Conservation (phyloP, 2,113 vertebrate species). For the Lutjanus erythropterus region DNA sequence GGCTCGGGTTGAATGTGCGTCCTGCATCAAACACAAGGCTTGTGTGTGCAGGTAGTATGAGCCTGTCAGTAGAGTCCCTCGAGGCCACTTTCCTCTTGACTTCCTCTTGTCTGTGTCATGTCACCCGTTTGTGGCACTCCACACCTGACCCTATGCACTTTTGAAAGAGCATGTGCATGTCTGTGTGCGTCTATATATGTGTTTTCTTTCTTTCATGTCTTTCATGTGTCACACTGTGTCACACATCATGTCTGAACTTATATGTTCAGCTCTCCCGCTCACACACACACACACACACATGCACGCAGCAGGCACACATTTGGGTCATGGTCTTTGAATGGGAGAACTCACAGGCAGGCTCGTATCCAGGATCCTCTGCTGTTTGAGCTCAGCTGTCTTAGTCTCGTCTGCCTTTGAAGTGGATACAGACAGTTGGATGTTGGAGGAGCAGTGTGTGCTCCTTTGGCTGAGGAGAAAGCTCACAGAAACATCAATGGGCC, state of each 20-base stretch:
- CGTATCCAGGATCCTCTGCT: constrained; percentile 38
- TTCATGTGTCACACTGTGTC: constrained; percentile 42
- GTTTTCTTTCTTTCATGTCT: not conserved
- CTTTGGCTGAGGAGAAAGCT: constrained; percentile 56
- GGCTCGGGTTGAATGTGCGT: constrained; percentile 6
- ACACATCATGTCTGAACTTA: constrained; percentile 33
- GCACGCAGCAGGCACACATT: not conserved
- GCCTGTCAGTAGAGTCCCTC: constrained; percentile 20
- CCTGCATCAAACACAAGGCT: constrained; percentile 1
- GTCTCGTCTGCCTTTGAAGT: constrained; percentile 72
- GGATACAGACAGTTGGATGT: constrained; percentile 64
- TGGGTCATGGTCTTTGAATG: constrained; percentile 60
- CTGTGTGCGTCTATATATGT: not conserved
- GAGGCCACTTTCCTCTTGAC: constrained; percentile 47
- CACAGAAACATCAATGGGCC: constrained; percentile 63
- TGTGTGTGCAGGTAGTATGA: constrained; percentile 11
- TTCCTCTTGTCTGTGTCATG: constrained; percentile 44
- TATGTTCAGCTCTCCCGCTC: constrained; percentile 29
- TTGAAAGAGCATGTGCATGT: constrained; percentile 10
- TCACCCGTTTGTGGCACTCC: constrained; percentile 26
- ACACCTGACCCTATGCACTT: constrained; percentile 44
- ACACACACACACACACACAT: not conserved
- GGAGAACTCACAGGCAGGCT: constrained; percentile 59
- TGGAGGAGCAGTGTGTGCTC: constrained; percentile 49
- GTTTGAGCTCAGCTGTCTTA: constrained; percentile 64